Base-by-base conservation (phyloP, 2,888 invertebrate genomes). In the Ectobius pallidus region DNA sequence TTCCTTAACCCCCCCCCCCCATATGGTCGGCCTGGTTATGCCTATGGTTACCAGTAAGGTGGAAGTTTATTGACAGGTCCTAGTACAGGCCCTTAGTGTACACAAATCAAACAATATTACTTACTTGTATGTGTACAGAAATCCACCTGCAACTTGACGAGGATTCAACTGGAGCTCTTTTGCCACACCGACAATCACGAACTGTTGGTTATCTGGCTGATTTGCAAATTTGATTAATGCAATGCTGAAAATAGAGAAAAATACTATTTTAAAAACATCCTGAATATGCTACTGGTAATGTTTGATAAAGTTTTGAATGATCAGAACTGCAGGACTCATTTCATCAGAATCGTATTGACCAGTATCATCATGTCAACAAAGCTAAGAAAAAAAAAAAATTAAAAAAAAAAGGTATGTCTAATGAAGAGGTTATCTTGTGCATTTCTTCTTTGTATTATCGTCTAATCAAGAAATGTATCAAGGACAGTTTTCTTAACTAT, bases 81-180 rank as follows among this genome's bases (percentile, higher is more conserved):
- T n/a, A n/a, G n/a, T n/a, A n/a, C n/a, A n/a, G n/a, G n/a, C n/a
- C n/a, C n/a, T n/a, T n/a, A n/a, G n/a, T n/a, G n/a, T n/a, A n/a
- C n/a, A n/a, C n/a, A n/a, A n/a, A n/a, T n/a, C 22, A 34, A 18
- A 32, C 9, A 65, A 65, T 16, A 34, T 20, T 68, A 78, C 82
- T 81, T 78, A 87, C 88, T 89, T 91, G 82, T 97, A 99, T 0
- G 96, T 93, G 80, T 96, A 93, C 74, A 98, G 86, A 81, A 90
- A 94, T 73, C 97, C 97, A 42, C 92, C 91, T 44, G 87, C 89
- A 78, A 93, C 92, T 34, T 92, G 88, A 69, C 96, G 86, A 0
- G 98, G 98, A 80, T 95, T 95, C 16, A 99, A 85, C 75, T 96
- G 90, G 78, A 95, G 87, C 80, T 97, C 97, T 80, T 94, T 94